Conservation (phyloP, 2,113 vertebrate species). For the Plecturocebus donacophilus region DNA sequence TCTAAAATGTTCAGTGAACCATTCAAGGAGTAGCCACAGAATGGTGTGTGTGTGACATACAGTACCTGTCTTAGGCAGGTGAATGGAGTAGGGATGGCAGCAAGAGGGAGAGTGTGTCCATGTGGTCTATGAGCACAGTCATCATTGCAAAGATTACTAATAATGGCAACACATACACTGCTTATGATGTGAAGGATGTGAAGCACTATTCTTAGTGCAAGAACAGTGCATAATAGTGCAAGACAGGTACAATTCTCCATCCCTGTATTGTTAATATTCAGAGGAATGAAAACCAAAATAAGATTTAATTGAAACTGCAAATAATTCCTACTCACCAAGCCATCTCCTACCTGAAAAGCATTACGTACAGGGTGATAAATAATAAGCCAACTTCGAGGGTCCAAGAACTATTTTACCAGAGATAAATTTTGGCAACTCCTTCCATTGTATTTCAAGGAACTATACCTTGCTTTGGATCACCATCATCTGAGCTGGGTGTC, state of each 20-base stretch:
- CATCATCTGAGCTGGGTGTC: neutral
- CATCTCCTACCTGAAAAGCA: neutral
- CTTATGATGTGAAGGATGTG: accelerated
- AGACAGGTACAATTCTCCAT: neutral
- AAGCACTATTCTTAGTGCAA: neutral
- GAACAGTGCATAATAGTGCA: neutral
- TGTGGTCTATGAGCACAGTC: neutral
- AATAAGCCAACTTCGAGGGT: neutral
- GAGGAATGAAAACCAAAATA: neutral
- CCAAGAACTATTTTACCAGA: neutral
- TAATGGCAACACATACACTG: neutral
- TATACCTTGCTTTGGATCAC: neutral
- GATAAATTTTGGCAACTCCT: neutral
- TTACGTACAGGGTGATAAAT: neutral
- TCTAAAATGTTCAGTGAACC: neutral
- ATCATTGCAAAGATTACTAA: neutral
- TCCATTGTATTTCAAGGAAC: neutral
- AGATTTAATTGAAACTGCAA: neutral
- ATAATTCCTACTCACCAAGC: neutral
- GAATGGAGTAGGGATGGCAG: neutral
- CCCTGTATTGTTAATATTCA: neutral
- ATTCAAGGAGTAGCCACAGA: accelerated
- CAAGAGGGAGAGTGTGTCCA: neutral
- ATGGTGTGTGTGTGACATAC: neutral
- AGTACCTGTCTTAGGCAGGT: neutral